Conservation (phyloP, 2,797 vertebrate species). For the Ctenopoma multispine region DNA sequence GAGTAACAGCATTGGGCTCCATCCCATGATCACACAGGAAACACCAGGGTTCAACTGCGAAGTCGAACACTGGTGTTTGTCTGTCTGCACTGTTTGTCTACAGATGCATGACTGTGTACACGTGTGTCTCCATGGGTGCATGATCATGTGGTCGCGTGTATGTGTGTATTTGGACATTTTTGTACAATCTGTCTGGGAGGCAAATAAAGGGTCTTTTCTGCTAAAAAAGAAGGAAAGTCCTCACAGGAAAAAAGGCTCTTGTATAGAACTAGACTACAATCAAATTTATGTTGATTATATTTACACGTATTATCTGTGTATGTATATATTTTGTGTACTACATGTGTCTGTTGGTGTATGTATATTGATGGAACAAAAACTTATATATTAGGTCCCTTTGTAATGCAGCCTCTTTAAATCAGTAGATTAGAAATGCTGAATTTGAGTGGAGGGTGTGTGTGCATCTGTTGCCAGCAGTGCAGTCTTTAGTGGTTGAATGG, state of each 20-base stretch:
- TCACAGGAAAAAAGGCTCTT: conserved; percentile 8
- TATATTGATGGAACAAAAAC: conserved; percentile 15
- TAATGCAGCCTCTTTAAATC: conserved; percentile 40
- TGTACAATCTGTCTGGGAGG: conserved; percentile 47
- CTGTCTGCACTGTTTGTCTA: too few relatives aligned
- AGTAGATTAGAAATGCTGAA: conserved; percentile 45
- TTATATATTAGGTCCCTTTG: conserved; percentile 24
- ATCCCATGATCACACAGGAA: conserved; percentile 48
- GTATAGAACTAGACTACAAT: conserved; percentile 32
- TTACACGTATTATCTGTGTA: not conserved
- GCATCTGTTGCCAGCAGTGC: conserved; percentile 36
- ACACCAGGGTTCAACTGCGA: conserved; percentile 24
- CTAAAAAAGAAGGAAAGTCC: conserved; percentile 41
- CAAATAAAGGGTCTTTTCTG: conserved; percentile 51
- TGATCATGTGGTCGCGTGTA: not conserved
- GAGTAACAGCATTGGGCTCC: conserved; percentile 33
- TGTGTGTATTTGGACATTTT: conserved; percentile 11
- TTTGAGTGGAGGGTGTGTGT: conserved; percentile 20
- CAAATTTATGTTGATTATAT: conserved; percentile 52
- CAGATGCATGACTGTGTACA: conserved; percentile 3
- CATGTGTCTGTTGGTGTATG: not conserved
- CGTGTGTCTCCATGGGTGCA: not conserved
- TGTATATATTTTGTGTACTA: not conserved
- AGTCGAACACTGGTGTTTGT: not conserved
- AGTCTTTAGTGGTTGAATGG: conserved; percentile 44